A percentile compares a stretch with the other conserved stretches of the same genome.
Evolutionary conservation across 2,113 vertebrate species (phyloP).

Genomic region (Ctenodactylus gundi): DNA sequence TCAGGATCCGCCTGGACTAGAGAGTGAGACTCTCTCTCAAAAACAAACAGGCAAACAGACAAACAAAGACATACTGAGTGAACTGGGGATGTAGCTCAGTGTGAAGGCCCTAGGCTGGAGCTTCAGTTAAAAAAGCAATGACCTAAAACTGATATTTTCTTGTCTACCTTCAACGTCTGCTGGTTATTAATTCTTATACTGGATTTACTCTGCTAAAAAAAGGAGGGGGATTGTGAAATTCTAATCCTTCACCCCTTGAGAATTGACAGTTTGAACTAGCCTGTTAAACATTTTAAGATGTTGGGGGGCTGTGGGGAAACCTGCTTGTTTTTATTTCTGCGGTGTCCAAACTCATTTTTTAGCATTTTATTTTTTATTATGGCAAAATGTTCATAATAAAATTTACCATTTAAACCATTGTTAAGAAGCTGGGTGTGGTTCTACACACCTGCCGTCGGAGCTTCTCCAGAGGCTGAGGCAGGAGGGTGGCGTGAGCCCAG

Average conservation of each 20-base stretch:
- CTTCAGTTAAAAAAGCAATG: neutral
- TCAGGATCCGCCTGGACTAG: too few species aligned
- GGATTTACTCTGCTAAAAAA: neutral
- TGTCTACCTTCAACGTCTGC: neutral
- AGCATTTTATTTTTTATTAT: neutral
- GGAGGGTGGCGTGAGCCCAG: neutral
- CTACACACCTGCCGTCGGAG: neutral
- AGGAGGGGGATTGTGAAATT: neutral
- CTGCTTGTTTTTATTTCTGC: neutral
- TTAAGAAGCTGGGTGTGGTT: neutral
- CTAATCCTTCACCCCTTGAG: neutral
- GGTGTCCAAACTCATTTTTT: neutral
- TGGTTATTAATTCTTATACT: neutral
- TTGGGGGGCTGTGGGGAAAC: neutral
- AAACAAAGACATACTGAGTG: too few species aligned
- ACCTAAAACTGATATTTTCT: neutral
- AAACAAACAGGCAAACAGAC: too few species aligned
- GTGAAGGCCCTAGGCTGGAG: too few species aligned
- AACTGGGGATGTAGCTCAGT: too few species aligned
- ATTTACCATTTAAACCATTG: neutral
- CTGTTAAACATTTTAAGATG: neutral
- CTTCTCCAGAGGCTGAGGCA: neutral
- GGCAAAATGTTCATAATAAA: neutral
- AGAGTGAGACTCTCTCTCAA: too few species aligned
- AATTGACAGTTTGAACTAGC: neutral